phyloP scores from a whole-genome alignment of 2,888 invertebrate species.

The Neocrepidodera transversa region DNA sequence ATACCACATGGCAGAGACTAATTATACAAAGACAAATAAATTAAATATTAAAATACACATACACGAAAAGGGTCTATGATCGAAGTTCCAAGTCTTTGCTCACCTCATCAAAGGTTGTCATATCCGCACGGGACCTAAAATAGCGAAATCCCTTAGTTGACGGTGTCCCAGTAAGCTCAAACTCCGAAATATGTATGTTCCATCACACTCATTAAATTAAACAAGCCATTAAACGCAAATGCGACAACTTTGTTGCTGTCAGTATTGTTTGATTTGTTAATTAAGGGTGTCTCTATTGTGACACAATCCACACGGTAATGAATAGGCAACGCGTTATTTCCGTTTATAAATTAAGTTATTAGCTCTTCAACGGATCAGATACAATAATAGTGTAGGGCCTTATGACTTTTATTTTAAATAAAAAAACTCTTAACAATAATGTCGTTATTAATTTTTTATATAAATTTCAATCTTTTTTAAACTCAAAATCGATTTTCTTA shows the following conservation, averaged over 20 bases:
- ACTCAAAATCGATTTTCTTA: no score
- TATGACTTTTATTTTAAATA: no score
- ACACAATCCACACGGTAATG: constrained; percentile 28
- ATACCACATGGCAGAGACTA: not conserved
- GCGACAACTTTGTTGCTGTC: constrained; percentile 36
- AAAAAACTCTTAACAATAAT: no score
- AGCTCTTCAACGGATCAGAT: constrained; percentile 4
- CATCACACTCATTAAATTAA: constrained; percentile 34
- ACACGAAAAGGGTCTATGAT: not conserved
- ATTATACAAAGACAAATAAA: not conserved
- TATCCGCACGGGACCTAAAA: constrained; percentile 6
- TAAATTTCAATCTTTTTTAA: no score
- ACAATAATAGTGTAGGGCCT: not conserved
- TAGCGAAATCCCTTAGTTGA: not conserved
- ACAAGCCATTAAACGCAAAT: constrained; percentile 36
- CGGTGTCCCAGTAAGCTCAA: not conserved
- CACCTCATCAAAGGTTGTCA: constrained; percentile 13
- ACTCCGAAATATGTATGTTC: constrained; percentile 2
- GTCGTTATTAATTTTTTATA: no score
- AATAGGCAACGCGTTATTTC: constrained; percentile 28
- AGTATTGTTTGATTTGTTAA: constrained; percentile 36
- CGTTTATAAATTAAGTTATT: constrained; percentile 31
- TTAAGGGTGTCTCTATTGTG: constrained; percentile 30
- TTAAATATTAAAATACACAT: constrained; percentile 10
- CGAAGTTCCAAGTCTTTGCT: not conserved